phyloP scores from a whole-genome alignment of 2,797 vertebrate species.

The Spatula versicolor region DNA sequence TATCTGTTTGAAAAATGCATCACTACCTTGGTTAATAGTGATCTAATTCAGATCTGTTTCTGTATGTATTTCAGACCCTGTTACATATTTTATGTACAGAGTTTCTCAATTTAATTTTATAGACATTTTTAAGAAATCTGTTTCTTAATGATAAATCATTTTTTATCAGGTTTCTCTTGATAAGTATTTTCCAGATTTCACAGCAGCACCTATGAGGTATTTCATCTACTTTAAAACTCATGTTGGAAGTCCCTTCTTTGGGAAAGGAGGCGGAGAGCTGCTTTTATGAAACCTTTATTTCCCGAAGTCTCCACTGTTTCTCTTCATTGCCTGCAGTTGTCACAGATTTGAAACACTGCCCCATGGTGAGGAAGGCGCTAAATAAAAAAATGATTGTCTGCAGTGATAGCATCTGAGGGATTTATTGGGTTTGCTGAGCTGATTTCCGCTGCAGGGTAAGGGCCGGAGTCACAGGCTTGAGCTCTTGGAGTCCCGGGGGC shows the following conservation, averaged over 20 bases:
- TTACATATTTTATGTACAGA: background rate
- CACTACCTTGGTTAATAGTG: background rate
- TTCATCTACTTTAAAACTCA: background rate
- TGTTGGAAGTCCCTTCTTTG: slow-evolving; percentile 32
- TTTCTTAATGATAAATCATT: background rate
- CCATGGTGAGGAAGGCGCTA: background rate
- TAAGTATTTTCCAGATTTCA: slow-evolving; percentile 18
- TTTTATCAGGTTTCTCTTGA: background rate
- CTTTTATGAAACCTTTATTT: background rate
- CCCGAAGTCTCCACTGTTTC: background rate
- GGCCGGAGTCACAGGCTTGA: background rate
- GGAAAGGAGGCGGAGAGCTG: background rate
- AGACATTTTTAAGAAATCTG: background rate
- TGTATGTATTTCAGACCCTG: background rate
- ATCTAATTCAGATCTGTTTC: background rate
- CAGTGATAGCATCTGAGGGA: background rate
- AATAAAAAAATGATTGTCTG: background rate
- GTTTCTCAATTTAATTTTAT: background rate
- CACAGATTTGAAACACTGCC: background rate
- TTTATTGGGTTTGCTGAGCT: background rate
- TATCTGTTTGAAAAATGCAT: background rate
- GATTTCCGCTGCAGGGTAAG: background rate
- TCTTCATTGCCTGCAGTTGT: background rate
- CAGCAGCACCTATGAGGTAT: background rate
- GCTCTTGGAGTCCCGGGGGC: rapidly evolving